A percentile compares a stretch with the other conserved stretches of the same genome.
phyloP scores from a whole-genome alignment of 2,113 vertebrate genomes.

The Labrus mixtus region DNA sequence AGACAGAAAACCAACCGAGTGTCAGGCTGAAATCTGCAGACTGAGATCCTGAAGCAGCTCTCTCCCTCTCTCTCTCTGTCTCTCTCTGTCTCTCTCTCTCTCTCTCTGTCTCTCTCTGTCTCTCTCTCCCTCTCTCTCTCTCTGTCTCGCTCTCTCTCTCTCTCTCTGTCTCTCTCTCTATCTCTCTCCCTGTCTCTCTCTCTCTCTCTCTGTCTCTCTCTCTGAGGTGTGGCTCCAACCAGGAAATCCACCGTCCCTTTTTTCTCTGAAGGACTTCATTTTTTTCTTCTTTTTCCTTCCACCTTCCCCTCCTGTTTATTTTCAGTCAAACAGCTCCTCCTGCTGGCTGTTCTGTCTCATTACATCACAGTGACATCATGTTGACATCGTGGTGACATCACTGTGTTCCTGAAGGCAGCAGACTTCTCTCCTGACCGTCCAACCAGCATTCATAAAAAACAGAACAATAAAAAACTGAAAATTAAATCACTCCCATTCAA shows the following conservation, averaged over 20 bases:
- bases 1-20: neutral
- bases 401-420: too few relatives aligned
- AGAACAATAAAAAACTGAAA: too few relatives aligned
- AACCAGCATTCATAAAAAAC: too few relatives aligned
- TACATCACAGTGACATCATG: neutral
- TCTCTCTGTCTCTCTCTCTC: neutral
- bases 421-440: fast-evolving
- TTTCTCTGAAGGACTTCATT: neutral
- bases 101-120: neutral
- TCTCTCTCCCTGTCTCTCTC: neutral
- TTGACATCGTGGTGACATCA: too few relatives aligned
- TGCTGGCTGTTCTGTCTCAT: neutral
- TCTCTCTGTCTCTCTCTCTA: too few relatives aligned
- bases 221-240: conserved; percentile 65
- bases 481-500: too few relatives aligned
- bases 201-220: neutral
- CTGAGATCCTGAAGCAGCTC: conserved; percentile 10
- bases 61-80: neutral
- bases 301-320: neutral
- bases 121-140: neutral
- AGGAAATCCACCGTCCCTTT: conserved; percentile 53
- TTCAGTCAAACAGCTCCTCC: conserved; percentile 17
- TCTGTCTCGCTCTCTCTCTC: neutral
- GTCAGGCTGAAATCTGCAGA: neutral
- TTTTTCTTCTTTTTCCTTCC: conserved; percentile 9